Base-by-base conservation (phyloP, 1,140 invertebrate genomes). In the Drosophila gunungcola region DNA sequence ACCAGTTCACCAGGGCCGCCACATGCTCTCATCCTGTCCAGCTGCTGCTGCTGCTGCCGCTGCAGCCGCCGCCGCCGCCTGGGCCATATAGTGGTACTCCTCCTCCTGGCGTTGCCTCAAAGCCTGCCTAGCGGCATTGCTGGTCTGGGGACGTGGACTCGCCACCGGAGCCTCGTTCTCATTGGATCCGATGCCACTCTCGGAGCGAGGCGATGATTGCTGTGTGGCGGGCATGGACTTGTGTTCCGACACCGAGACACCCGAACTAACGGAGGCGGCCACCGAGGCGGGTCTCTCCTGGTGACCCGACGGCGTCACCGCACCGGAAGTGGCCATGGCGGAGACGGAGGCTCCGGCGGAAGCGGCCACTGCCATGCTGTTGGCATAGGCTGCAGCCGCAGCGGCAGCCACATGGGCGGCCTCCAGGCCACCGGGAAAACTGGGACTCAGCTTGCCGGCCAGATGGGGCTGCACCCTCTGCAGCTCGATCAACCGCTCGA, bases 401-500 rank as follows among this genome's bases (percentile, higher is more conserved):
- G 89, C 89, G 42, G 88, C 89, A 2, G 88, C 88, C n/a, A 84
- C 88, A 68, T 91, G 88, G 0, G 88, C 88, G 0, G 88, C 88
- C 53, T 91, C 89, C 25, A 91, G 34, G 21, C 79, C 80, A 4
- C 85, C 86, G 10, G 86, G 81, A 54, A 81, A 86, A 27, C 68
- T 89, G 53, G 88, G 77, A 64, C 84, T 91, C 12, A 91, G 45
- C 38, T 91, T 91, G 38, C 80, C 80, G 1, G 70, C 84, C 13
- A 89, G 69, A 52, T 89, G 78, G 3, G 88, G 88, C 49, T 91
- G 91, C 51, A 88, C 53, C 2, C 91, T 79, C 36, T 92, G 91
- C 77, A 92, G 39, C 55, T 92, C 91, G 32, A 91, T 91, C 5
- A 92, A 62, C 34, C 91, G 91, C 61, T 92, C 91, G 27, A 92